Base-by-base conservation (phyloP, 2,113 vertebrate genomes). In the Xerus inauris region DNA sequence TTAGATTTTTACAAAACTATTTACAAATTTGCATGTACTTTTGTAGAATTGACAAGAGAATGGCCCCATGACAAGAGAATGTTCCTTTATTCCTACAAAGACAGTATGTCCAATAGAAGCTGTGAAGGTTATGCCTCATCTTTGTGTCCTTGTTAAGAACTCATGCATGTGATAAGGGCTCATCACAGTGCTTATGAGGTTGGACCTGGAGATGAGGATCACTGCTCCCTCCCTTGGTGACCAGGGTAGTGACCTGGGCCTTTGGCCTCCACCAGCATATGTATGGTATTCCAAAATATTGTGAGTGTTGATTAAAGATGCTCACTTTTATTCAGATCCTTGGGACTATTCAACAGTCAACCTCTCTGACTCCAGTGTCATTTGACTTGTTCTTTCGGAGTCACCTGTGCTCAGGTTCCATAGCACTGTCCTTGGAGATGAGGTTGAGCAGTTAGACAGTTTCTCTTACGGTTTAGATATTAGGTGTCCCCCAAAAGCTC, bases 1-100 rank as follows among this genome's bases (percentile, higher is more conserved):
- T 98, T 98, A 99, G 98, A 98, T 99, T 98, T 99, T 98, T 99
- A 98, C 98, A 98, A 98, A 98, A 98, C 98, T 98, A 98, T 98
- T 98, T 98, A 98, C 98, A 98, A 99, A 98, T 98, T 98, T 98
- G 17, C 98, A 99, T 99, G 99, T 98, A 98, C 97, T 98, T 98
- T 97, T 97, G 96, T 98, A 98, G 97, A 98, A 98, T 97, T 98
- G 97, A 98, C 97, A 98, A 98, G 98, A 98, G 97, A 98, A 98
- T 98, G 98, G 98, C 98, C 99, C 98, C 98, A 98, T 94, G 93
- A 98, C 90, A 97, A 97, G 98, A 98, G 97, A 97, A 97, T 96
- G 98, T 98, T 98, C 98, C 98, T 99, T 98, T 98, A 98, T 98
- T 98, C 97, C 98, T 98, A 98, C 91, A 95, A 98, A 97, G 97